Conservation (phyloP, 1,140 invertebrate genomes). For the Aphis craccivora region DNA sequence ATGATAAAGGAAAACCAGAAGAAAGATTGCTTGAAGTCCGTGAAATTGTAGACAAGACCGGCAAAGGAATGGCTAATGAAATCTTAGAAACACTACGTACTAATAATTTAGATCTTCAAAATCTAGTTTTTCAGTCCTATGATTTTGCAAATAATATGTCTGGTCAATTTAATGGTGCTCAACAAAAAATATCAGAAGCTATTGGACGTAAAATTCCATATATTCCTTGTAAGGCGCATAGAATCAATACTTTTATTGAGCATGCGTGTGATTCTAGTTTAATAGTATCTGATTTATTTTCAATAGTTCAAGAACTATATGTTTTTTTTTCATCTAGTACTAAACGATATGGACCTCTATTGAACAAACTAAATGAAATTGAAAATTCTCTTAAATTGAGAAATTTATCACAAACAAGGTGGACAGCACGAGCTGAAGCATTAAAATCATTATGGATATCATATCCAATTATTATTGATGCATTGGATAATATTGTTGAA, state of each 20-base stretch:
- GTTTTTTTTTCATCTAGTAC: conserved; percentile 42
- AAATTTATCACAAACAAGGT: conserved; percentile 48
- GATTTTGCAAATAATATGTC: conserved; percentile 53
- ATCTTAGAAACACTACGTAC: not conserved
- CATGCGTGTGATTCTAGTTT: conserved; percentile 31
- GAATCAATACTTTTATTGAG: conserved; percentile 38
- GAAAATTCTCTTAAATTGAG: conserved; percentile 34
- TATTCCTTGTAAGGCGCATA: conserved; percentile 52
- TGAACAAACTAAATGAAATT: conserved; percentile 5
- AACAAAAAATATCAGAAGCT: conserved; percentile 27
- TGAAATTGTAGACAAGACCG: conserved; percentile 25
- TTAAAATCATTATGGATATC: conserved; percentile 21
- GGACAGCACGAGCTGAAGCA: conserved; percentile 26
- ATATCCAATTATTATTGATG: conserved; percentile 25
- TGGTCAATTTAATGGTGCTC: conserved; percentile 48
- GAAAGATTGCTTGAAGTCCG: conserved; percentile 13
- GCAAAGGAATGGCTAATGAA: not conserved
- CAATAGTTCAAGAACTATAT: conserved; percentile 27
- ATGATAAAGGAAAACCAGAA: not conserved
- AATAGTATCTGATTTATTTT: not conserved
- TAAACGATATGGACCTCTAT: conserved; percentile 29
- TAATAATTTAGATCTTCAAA: not conserved
- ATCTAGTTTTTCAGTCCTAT: conserved; percentile 39
- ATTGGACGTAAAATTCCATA: conserved; percentile 28
- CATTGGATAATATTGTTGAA: conserved; percentile 39